Percentiles rank a stretch among this genome's conserved stretches.
These are phyloP conservation scores for Cotesia typhae DNA, from an alignment of 1,140 invertebrate species.

Conservation along the genomic window DNA sequence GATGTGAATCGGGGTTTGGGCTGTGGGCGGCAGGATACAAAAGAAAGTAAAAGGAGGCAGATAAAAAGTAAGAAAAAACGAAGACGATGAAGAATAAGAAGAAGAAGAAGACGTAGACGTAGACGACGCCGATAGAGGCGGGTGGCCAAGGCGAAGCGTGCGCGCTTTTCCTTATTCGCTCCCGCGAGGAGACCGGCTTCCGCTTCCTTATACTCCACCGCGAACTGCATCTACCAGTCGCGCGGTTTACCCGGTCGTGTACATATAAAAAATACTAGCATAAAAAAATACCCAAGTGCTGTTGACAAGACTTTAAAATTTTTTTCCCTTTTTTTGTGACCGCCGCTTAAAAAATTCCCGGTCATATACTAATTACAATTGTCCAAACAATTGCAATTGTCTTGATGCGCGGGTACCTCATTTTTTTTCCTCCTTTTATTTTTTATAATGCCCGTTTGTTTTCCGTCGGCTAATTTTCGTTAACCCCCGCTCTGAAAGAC, in stretches of 20 bases:
- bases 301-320: background rate
- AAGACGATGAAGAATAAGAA: constrained; percentile 30
- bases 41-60: constrained; percentile 29
- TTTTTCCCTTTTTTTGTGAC: background rate
- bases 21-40: constrained; percentile 22
- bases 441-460: background rate
- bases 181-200: constrained; percentile 55
- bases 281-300: background rate
- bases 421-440: background rate
- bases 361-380: too few species aligned
- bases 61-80: constrained; percentile 18
- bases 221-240: constrained; percentile 66
- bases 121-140: constrained; percentile 54
- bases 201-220: constrained; percentile 65
- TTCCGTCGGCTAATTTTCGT: background rate
- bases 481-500: constrained; percentile 1
- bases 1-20: constrained; percentile 3
- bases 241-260: constrained; percentile 62
- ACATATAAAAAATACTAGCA: constrained; percentile 58
- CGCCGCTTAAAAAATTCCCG: background rate
- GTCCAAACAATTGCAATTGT: background rate
- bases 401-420: background rate
- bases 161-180: constrained; percentile 61
- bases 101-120: constrained; percentile 43
- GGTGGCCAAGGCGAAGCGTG: constrained; percentile 60